Conservation (phyloP, 2,113 vertebrate species). For the Cololabis saira region DNA sequence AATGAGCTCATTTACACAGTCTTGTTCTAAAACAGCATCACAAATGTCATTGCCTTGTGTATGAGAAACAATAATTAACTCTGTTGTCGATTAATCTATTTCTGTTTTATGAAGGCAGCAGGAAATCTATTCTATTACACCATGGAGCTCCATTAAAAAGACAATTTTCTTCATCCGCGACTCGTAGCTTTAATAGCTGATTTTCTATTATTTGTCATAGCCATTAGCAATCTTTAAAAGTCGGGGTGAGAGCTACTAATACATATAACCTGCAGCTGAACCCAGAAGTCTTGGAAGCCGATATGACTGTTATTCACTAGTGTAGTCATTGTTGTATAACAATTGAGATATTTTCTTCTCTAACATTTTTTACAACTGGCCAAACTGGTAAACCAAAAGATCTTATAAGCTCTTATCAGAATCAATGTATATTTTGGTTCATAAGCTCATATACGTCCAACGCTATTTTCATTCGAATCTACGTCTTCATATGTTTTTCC, state of each 20-base stretch:
- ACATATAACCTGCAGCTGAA: background rate
- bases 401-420: too few species aligned
- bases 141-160: conserved; percentile 22
- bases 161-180: conserved; percentile 45
- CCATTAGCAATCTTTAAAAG: conserved; percentile 25
- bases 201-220: conserved; percentile 29
- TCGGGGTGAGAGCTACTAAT: conserved; percentile 1
- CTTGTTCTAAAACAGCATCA: background rate
- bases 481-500: too few species aligned
- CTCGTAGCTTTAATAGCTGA: conserved; percentile 7
- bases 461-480: too few species aligned
- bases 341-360: too few species aligned
- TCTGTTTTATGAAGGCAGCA: background rate
- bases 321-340: background rate
- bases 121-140: conserved; percentile 17
- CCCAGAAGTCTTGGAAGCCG: background rate
- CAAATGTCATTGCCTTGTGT: conserved; percentile 12
- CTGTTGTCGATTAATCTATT: conserved; percentile 16
- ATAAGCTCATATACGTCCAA: too few species aligned
- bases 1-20: background rate
- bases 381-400: too few species aligned
- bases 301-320: background rate
- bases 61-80: conserved; percentile 27
- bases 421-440: too few species aligned
- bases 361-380: too few species aligned